Evolutionary conservation across 2,113 vertebrate species (phyloP).

Genomic region (Tonatia bakeri): DNA sequence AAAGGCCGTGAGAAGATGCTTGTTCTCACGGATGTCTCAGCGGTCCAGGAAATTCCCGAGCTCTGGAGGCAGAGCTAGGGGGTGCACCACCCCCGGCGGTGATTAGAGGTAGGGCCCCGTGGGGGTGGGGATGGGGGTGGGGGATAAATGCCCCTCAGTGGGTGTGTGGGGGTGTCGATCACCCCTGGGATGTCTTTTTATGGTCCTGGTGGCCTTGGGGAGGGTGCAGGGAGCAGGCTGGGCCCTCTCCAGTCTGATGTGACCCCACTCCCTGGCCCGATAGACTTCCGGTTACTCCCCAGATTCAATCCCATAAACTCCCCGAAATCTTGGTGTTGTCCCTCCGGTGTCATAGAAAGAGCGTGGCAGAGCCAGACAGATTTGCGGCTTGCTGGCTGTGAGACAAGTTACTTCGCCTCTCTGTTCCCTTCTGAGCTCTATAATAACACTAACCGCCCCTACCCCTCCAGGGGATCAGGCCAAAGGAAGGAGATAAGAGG

Average conservation of each 20-base stretch:
- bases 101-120: not conserved
- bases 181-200: not conserved
- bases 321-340: not conserved
- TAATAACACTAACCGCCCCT: not conserved
- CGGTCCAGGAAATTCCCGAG: conserved; percentile 44
- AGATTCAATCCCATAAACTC: no score
- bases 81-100: not conserved
- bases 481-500: not conserved
- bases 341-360: not conserved
- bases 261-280: not conserved
- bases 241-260: no score
- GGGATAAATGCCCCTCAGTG: not conserved
- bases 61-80: not conserved
- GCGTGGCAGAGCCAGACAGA: not conserved
- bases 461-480: not conserved
- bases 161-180: accelerated
- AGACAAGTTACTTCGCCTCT: not conserved
- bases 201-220: no score
- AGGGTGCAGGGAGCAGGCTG: not conserved
- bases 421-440: not conserved
- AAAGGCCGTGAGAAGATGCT: conserved; percentile 42
- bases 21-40: conserved; percentile 18
- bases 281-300: no score
- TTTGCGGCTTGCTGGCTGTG: not conserved
- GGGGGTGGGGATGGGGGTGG: not conserved